Conservation (phyloP, 1,140 invertebrate genomes). For the Aphelinus atriplicis region DNA sequence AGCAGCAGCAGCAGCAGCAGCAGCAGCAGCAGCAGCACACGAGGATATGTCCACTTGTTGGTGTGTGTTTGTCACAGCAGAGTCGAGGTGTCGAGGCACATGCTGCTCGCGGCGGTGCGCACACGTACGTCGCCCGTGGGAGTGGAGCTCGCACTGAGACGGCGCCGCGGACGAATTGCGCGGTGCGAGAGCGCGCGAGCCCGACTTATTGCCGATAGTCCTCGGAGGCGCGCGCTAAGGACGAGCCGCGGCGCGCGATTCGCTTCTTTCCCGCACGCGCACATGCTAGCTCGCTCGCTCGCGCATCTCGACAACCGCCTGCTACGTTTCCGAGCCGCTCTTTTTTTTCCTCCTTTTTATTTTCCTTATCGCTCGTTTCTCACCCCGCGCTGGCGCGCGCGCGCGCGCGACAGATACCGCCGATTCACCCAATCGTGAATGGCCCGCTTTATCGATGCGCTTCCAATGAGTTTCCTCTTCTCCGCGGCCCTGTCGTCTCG, state of each 20-base stretch:
- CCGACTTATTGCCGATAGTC: background rate
- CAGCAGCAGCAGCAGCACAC: background rate
- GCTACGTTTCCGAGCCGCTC: too few relatives aligned
- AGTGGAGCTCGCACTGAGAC: slow-evolving; percentile 52
- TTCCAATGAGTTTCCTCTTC: too few relatives aligned
- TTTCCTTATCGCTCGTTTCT: too few relatives aligned
- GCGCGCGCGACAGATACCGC: background rate
- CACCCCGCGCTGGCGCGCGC: too few relatives aligned
- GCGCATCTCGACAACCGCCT: background rate
- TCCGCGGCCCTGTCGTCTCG: too few relatives aligned
- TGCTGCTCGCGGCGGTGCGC: background rate
- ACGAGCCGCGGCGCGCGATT: background rate
- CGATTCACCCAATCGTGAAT: background rate
- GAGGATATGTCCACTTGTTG: background rate
- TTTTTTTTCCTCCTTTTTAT: too few relatives aligned
- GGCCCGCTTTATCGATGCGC: too few relatives aligned
- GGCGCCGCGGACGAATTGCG: slow-evolving; percentile 7
- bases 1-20: background rate
- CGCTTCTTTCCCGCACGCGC: background rate
- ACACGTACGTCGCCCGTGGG: slow-evolving; percentile 46
- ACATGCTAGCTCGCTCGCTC: background rate
- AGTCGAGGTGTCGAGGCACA: too few relatives aligned
- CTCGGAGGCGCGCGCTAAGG: slow-evolving; percentile 13
- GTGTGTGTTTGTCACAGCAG: too few relatives aligned
- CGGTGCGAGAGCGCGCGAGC: background rate